Evolutionary conservation across 1,140 invertebrate species (phyloP), one percentile per base, ranked within the genome.

Genomic region (Drosophila hydei): DNA sequence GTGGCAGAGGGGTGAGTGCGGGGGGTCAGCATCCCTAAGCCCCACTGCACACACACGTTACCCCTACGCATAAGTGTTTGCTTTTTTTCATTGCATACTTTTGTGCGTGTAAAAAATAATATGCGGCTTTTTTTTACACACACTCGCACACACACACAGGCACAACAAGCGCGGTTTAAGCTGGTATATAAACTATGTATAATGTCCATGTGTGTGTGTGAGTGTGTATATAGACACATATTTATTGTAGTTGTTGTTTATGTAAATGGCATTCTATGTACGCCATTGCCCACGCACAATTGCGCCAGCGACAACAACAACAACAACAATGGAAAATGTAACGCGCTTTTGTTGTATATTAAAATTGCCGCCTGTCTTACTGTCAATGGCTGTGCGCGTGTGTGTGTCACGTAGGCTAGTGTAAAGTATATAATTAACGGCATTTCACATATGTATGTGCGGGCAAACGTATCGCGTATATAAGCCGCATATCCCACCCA

Each of bases 381-480:
- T 74, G 48, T 55, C 59, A 64, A 67, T 42, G 52, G 9, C 18
- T 43, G 48, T 43, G 45, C 21, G 11, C 30, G 8, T 30, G 54
- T 55, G 40, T 67, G 40, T 68, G 74, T 56, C 51, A 52, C 71
- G 64, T 55, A 68, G 71, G 50, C 71, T 62, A 75, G 74, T 87
- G 77, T 81, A 78, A 85, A 78, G 81, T 85, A 85, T 85, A 85
- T 85, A 85, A 85, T 85, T 85, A 85, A 85, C 81, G 81, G 63
- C 60, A 61, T 55, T 70, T 63, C 73, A 78, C 81, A 85, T 80
- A 80, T 63, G 55, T 71, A 33, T 33, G 30, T 33, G 62, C 50
- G 64, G 54, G 27, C 55, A 72, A 54, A 21, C 47, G 63, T 76
- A 38, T 67, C 77, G 77, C 83, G 70, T 81, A 85, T 59, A 87